These are phyloP conservation scores for Venustaconcha ellipsiformis DNA, from an alignment of 1,140 invertebrate genomes.

Conservation along the genomic window DNA sequence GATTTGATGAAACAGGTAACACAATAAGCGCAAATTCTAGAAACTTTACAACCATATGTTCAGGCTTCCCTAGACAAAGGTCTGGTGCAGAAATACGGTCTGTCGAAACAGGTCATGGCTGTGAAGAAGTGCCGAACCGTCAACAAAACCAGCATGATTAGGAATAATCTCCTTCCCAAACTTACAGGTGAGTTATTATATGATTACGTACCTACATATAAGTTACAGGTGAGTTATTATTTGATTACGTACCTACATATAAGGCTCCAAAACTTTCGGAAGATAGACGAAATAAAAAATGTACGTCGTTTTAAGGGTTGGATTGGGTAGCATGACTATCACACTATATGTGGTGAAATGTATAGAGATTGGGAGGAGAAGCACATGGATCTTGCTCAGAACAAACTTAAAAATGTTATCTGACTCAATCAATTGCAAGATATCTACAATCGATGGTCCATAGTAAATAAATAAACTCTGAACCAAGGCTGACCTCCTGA, in stretches of 20 bases:
- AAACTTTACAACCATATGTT: background rate
- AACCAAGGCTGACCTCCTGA: too few relatives aligned
- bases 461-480: too few relatives aligned
- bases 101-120: constrained; percentile 52
- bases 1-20: too few relatives aligned
- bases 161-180: constrained; percentile 58
- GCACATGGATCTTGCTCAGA: too few relatives aligned
- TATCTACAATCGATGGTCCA: too few relatives aligned
- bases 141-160: constrained; percentile 59
- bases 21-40: background rate
- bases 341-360: too few relatives aligned
- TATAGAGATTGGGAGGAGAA: too few relatives aligned
- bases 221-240: constrained; percentile 44
- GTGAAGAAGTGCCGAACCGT: constrained; percentile 59
- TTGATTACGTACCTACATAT: background rate
- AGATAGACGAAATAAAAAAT: too few relatives aligned
- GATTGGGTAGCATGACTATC: too few relatives aligned
- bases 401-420: too few relatives aligned
- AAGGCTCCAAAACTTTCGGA: background rate
- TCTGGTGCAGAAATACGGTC: constrained; percentile 50
- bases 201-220: background rate
- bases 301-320: too few relatives aligned
- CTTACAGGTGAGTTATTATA: constrained; percentile 49
- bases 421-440: too few relatives aligned
- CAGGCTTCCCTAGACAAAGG: constrained; percentile 46